phyloP scores from a whole-genome alignment of 1,140 invertebrate species.

The Eciton burchellii region DNA sequence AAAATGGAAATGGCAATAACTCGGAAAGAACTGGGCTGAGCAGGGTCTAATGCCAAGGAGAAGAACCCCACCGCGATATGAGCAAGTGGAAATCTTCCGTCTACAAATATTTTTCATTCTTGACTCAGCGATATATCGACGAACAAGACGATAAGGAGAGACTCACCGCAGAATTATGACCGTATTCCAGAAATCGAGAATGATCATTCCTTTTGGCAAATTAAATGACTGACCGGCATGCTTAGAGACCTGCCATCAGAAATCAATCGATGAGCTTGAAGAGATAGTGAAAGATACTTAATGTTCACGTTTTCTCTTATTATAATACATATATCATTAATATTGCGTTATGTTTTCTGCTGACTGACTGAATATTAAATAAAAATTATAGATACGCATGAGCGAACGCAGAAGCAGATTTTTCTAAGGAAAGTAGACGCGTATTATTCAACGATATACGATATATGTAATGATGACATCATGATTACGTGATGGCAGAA shows the following conservation, averaged over 20 bases:
- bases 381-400: not conserved
- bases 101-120: slow-evolving; percentile 32
- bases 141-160: slow-evolving; percentile 50
- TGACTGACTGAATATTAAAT: not conserved
- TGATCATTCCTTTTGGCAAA: not conserved
- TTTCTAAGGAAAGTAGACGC: not conserved
- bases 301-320: not conserved
- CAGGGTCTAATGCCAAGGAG: slow-evolving; percentile 75
- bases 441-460: not conserved
- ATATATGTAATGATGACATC: not conserved
- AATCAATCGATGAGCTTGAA: not conserved
- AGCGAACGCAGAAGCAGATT: not conserved
- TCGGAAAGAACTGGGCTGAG: slow-evolving; percentile 21
- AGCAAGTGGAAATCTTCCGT: slow-evolving; percentile 72
- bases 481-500: not conserved
- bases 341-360: not conserved
- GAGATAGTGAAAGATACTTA: not conserved
- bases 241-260: not conserved
- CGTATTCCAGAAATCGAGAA: slow-evolving; percentile 6
- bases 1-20: slow-evolving; percentile 62
- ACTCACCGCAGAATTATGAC: not conserved
- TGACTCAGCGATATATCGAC: slow-evolving; percentile 38
- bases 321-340: not conserved
- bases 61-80: slow-evolving; percentile 42
- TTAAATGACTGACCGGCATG: not conserved